Evolutionary conservation across 2,888 invertebrate species (phyloP), one percentile per base, ranked within the genome.

Genomic region (Caenorhabditis sp.): DNA sequence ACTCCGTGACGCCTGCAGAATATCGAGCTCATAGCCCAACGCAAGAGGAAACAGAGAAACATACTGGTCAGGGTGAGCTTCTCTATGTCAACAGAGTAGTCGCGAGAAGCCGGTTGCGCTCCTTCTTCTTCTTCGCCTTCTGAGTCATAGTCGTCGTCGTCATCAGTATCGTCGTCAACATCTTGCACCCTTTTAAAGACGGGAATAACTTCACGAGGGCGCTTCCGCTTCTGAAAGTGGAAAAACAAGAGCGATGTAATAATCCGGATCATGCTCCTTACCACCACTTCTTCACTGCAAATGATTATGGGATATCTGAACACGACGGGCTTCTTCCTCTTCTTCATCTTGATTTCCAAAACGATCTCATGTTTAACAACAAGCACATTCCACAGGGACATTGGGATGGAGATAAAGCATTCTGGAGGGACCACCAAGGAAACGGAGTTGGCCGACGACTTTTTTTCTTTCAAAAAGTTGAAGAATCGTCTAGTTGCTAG

Each of bases 361-460:
- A 55, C 43, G 6, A 84, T 56, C 22, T 77, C 53, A 55, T 84
- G 78, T 43, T 62, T 68, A 17, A 82, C 65, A 11, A 58, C 30
- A 2, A 83, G 15, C 8, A 84, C 84, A 50, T 84, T 83, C 82
- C 81, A 84, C 7, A 84, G 56, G 22, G 79, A 73, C 84, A 83
- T 84, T 15, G 79, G 53, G 43, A 83, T 81, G 0, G 82, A 66
- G 15, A 78, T 76, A 0, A 70, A 32, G 11, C 77, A 46, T 39
- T 79, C 43, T 4, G 52, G 32, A 3, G 84, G 84, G 17, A 84
- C 78, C 35, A 61, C 55, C 2, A 83, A 37, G 9, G 53, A 59
- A 30, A 52, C 37, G 17, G 37, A 50, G 45, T 58, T 75, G 53
- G 24, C 56, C 22, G 52, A 76, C 37, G 71, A 63, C 59, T 59